Evolutionary conservation across 2,888 invertebrate genomes (phyloP).

Genomic region (Tipula lateralis): DNA sequence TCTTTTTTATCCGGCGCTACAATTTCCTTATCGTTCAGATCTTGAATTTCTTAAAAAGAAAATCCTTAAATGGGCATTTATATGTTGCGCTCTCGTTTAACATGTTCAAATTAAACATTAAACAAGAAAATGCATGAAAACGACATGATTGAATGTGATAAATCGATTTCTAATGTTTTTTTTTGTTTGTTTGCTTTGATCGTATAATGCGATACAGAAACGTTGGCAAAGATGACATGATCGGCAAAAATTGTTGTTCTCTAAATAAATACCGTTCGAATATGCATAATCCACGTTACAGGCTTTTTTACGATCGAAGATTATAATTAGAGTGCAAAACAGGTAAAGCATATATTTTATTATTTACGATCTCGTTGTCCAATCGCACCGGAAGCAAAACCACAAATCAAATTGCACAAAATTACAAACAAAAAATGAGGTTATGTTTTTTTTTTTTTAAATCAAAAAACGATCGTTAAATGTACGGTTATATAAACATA

Average conservation of each 20-base stretch:
- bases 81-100: too few relatives aligned
- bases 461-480: background rate
- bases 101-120: background rate
- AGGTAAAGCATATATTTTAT: background rate
- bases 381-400: background rate
- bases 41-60: too few relatives aligned
- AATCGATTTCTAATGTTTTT: background rate
- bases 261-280: background rate
- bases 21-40: too few relatives aligned
- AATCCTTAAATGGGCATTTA: background rate
- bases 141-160: background rate
- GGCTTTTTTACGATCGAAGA: background rate
- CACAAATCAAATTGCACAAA: background rate
- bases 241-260: background rate
- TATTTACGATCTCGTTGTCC: background rate
- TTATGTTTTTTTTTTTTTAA: background rate
- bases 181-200: too few relatives aligned
- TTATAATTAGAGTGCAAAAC: background rate
- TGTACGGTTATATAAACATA: constrained; percentile 12
- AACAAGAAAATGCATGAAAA: background rate
- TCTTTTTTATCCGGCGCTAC: too few relatives aligned
- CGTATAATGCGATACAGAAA: too few relatives aligned
- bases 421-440: background rate
- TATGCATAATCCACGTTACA: background rate
- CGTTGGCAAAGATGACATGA: background rate